Base-by-base conservation (phyloP, 1,140 invertebrate genomes). In the Tetramorium parvispinum region DNA sequence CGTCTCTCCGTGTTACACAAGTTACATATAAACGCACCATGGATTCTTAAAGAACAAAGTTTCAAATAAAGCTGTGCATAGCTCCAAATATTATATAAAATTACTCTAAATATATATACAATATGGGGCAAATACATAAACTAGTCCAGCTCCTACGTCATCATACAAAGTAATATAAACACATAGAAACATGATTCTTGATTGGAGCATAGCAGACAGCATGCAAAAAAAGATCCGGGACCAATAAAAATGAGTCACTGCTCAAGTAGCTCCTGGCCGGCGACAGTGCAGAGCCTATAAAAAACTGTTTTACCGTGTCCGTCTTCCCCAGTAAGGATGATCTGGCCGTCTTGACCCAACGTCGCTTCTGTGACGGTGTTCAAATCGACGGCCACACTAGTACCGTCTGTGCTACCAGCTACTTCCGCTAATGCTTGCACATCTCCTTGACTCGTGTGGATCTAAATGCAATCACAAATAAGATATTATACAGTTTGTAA, bases 301-400 rank as follows among this genome's bases (percentile, higher is more conserved):
- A 95, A 95, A 95, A 95, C 93, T 93, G 94, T 93, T 95, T 94
- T 96, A 98, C 98, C 98, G 95, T 98, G 98, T 92, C 98, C 97
- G 95, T 98, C 98, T 96, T 99, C 98, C 77, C 98, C 98, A 65
- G 98, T 99, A 86, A 99, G 96, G 92, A 99, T 99, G 91, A 99
- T 97, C 95, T 99, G 98, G 40, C 98, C 98, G 94, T 99, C 98
- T 94, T 98, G 98, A 90, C 97, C 97, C 77, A 98, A 95, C 59
- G 97, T 97, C 27, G 98, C 98, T 95, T 98, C 98, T 3, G 98
- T 97, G 18, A 98, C 97, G 66, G 97, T 97, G 95, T 98, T 98
- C 88, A 99, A 96, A 95, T 99, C 98, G 51, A 99, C 98, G 57
- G 97, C 97, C 91, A 98, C 97, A 32, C 96, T 95, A 87, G 96